phyloP scores from a whole-genome alignment of 2,113 vertebrate genomes.

The Taurulus bubalis region DNA sequence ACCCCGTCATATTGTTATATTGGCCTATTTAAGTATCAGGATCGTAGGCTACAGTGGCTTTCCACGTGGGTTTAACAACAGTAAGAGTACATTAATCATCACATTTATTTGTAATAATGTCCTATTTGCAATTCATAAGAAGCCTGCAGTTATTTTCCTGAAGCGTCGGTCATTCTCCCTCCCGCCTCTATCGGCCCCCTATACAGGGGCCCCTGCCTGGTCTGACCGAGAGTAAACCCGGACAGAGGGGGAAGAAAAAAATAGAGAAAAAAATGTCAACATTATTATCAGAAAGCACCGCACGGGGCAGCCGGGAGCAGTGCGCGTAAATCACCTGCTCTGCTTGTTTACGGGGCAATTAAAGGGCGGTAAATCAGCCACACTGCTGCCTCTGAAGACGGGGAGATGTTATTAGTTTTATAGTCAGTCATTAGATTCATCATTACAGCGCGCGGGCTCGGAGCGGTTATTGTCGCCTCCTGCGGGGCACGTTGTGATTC shows the following conservation, averaged over 20 bases:
- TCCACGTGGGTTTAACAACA: neutral
- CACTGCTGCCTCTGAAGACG: neutral
- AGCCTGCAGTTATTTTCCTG: constrained; percentile 45
- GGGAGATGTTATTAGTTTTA: neutral
- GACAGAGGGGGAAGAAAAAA: neutral
- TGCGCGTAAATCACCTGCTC: constrained; percentile 54
- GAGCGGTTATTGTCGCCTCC: neutral
- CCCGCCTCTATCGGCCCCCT: constrained; percentile 16
- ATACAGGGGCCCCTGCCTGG: constrained; percentile 50
- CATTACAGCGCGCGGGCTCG: neutral
- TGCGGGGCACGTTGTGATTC: neutral
- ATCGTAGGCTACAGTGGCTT: neutral
- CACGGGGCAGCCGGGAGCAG: constrained; percentile 64
- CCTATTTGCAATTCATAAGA: constrained; percentile 24
- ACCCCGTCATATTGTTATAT: neutral
- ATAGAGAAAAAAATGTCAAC: constrained; percentile 74
- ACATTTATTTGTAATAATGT: constrained; percentile 17
- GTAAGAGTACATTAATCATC: neutral
- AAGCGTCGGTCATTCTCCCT: constrained; percentile 5
- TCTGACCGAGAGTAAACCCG: constrained; percentile 81
- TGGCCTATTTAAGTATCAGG: neutral
- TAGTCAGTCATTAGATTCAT: neutral
- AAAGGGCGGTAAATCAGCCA: constrained; percentile 23
- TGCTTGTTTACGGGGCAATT: constrained; percentile 39
- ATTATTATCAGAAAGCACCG: constrained; percentile 56